These are phyloP conservation scores for Heliconius ismenius DNA, from an alignment of 2,888 invertebrate genomes.

Conservation along the genomic window DNA sequence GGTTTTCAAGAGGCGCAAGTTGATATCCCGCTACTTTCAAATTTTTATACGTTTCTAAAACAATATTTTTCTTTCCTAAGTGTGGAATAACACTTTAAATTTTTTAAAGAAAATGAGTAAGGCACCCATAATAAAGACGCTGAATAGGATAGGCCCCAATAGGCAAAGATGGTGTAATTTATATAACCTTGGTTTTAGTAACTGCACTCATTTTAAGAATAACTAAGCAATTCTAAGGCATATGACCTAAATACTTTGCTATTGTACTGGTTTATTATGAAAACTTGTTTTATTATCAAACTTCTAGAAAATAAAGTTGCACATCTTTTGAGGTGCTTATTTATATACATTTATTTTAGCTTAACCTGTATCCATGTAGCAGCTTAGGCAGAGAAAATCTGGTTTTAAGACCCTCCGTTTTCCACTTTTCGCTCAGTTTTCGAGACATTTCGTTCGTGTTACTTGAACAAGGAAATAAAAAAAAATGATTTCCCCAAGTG, in stretches of 20 bases:
- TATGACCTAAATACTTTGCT: not conserved
- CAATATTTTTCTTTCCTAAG: too few species aligned
- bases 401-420: not conserved
- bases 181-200: conserved; percentile 1
- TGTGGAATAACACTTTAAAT: too few species aligned
- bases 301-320: conserved; percentile 1
- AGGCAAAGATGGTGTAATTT: not conserved
- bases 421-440: not conserved
- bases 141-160: not conserved
- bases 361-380: not conserved
- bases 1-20: too few species aligned
- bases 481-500: too few species aligned
- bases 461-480: too few species aligned
- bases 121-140: not conserved
- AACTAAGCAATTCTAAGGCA: conserved; percentile 10
- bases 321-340: not conserved
- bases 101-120: too few species aligned
- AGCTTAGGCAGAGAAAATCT: not conserved
- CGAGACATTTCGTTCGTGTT: too few species aligned
- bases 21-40: too few species aligned
- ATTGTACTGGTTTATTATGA: conserved; percentile 19
- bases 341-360: not conserved
- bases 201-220: conserved; percentile 18
- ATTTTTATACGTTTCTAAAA: too few species aligned
- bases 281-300: conserved; percentile 15